These are phyloP conservation scores for Hippocampus mohnikei DNA, from an alignment of 2,113 vertebrate genomes.

Conservation along the genomic window DNA sequence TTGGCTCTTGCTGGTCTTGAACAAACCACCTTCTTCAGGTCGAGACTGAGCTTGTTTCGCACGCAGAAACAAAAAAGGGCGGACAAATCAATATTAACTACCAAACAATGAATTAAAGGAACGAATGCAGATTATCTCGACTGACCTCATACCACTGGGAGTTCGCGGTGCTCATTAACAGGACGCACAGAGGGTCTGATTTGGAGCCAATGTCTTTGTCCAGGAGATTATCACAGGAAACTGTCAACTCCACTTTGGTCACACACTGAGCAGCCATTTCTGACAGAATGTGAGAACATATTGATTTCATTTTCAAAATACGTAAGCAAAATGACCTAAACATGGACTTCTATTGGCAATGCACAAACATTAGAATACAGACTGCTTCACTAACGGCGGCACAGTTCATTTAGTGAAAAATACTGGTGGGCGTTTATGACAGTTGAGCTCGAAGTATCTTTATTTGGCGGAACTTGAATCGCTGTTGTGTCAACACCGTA, in stretches of 20 bases:
- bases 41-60: no score
- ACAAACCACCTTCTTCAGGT: no score
- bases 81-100: not conserved
- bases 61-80: no score
- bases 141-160: constrained; percentile 65
- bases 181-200: constrained; percentile 86
- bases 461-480: not conserved
- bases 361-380: not conserved
- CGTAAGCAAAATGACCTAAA: not conserved
- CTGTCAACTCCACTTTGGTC: constrained; percentile 81
- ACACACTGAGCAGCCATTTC: constrained; percentile 85
- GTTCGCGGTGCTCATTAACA: constrained; percentile 62
- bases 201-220: constrained; percentile 85
- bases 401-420: not conserved
- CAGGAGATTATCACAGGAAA: constrained; percentile 83
- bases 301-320: not conserved
- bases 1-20: no score
- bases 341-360: not conserved
- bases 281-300: not conserved
- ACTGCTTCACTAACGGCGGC: not conserved
- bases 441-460: not conserved
- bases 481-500: not conserved
- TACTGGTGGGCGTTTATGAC: not conserved
- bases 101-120: not conserved
- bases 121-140: not conserved